Base-by-base conservation (phyloP, 1,140 invertebrate genomes). In the Saccostrea glomerata region DNA sequence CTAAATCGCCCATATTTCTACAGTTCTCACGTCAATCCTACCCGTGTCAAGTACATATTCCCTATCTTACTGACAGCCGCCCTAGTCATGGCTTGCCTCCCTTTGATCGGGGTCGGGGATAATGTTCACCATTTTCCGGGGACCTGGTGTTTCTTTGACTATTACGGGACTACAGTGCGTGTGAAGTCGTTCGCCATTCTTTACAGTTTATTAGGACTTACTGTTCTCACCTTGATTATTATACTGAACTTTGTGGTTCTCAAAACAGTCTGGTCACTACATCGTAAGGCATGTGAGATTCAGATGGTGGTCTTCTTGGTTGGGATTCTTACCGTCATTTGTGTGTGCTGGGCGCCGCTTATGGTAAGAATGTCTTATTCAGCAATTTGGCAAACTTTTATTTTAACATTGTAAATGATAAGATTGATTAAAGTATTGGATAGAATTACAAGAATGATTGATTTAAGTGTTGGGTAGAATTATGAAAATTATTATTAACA, bases 61-160 rank as follows among this genome's bases (percentile, higher is more conserved):
- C 82, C n/a, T 11, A 54, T 56, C 12, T 84, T 84, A 36, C 11
- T 54, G 47, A 56, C 82, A 13, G 17, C 54, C 12, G 91, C 94
- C 2, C 85, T 92, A 6, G 17, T 94, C 40, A 91, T 95, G 40
- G 93, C 93, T 7, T 89, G 90, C 11, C 90, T 95, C 25, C 95
- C 95, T 11, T 90, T 95, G 12, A 91, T 95, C 30, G 94, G 94
- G 2, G 86, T 95, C 11, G 95, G 95, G 0, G 55, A 82, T 23
- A 93, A 92, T 82, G 90, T 92, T 9, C 70, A 92, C 7, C 94
- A 94, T 73, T 95, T 92, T 90, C 95, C 95, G 0, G 91, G 92
- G 11, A 95, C 94, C 36, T 95, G 95, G 95, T 95, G 95, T 87
- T 95, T 95, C 92, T 93, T 95, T 87, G 94, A 94, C 87, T 93